phyloP scores from a whole-genome alignment of 1,140 invertebrate genomes.

The Pantala flavescens region DNA sequence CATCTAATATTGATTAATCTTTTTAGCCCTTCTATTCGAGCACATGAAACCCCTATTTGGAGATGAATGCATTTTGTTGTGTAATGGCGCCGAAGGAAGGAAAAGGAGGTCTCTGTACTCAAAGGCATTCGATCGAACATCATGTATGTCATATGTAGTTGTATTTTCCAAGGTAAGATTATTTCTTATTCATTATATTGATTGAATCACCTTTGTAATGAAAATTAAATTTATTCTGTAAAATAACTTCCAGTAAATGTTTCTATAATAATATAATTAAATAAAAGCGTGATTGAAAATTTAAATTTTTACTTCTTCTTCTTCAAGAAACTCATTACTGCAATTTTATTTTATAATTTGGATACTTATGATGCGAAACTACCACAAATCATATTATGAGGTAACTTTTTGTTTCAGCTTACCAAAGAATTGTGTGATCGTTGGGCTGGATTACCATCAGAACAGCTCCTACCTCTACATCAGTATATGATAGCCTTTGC shows the following conservation, averaged over 20 bases:
- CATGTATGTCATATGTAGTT: not conserved
- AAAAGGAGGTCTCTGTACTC: not conserved
- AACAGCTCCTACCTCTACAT: not conserved
- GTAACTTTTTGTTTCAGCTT: not conserved
- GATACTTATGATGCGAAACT: too few relatives aligned
- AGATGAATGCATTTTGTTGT: not conserved
- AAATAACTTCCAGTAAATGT: too few relatives aligned
- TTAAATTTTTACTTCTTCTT: too few relatives aligned
- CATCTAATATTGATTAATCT: not conserved
- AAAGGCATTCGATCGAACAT: not conserved
- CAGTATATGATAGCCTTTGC: not conserved
- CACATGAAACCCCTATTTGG: not conserved
- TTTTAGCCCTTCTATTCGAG: not conserved
- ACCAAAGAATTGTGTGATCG: not conserved
- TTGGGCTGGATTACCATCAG: not conserved
- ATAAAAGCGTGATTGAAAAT: too few relatives aligned
- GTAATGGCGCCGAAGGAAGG: not conserved
- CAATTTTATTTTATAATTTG: too few relatives aligned
- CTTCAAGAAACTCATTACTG: too few relatives aligned
- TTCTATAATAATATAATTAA: too few relatives aligned
- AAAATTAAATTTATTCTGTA: too few relatives aligned
- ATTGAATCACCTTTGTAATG: too few relatives aligned
- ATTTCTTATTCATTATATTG: too few relatives aligned
- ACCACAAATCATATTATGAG: too few relatives aligned
- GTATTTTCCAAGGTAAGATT: not conserved